Base-by-base conservation (phyloP, 2,113 vertebrate genomes). In the Anarhynchus alexandrinus region DNA sequence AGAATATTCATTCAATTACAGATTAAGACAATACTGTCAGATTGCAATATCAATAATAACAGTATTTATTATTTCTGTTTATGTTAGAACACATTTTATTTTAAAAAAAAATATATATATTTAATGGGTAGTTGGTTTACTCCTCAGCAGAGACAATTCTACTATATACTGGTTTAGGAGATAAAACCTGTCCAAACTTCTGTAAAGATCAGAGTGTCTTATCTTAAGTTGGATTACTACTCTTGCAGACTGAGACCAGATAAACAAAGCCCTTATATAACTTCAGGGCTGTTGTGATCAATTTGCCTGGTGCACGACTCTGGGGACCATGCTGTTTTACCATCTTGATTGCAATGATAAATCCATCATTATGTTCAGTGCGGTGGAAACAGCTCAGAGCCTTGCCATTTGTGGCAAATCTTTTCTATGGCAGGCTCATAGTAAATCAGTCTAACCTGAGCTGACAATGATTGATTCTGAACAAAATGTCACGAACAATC, bases 271-370 rank as follows among this genome's bases (percentile, higher is more conserved):
- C 69, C 92, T 97, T 94, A 43, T 70, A 77, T 88, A 91, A 97
- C 93, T 97, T 74, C 55, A 88, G 88, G 94, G 84, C 42, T 92
- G 93, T 97, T 97, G 90, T 97, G 96, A 98, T 97, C 97, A 96
- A 97, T 98, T 98, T 98, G 96, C 93, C 96, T 96, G 79, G 96
- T 97, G 92, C 90, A 91, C 38, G 36, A 80, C 97, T 96, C 95
- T 66, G 73, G 97, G 95, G 96, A 98, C 86, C 97, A 95, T 96
- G 96, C 97, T 97, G 96, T 97, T 98, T 97, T 96, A 97, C 93
- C 94, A 85, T 97, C 96, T 97, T 97, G 97, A 97, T 97, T 98
- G 98, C 94, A 97, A 90, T 97, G 97, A 98, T 97, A 98, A 97
- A 97, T 97, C 93, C 90, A 95, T 97, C 83, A 95, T 88, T 95